Conservation (phyloP, 2,888 invertebrate species). For the Troilus luridus region DNA sequence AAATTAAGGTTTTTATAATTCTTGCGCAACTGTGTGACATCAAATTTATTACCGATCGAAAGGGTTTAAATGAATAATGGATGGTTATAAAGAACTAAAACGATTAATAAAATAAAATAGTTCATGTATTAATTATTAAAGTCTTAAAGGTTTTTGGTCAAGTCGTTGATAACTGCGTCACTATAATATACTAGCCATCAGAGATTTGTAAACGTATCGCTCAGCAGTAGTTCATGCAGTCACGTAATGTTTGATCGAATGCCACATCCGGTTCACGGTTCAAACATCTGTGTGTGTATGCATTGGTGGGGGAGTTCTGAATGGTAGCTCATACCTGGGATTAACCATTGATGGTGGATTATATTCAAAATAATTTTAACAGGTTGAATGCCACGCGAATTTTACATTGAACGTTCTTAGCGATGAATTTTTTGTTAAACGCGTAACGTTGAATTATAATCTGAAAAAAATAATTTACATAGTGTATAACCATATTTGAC, state of each 20-base stretch:
- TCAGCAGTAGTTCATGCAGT: neutral
- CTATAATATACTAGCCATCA: neutral
- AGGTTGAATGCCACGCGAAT: too few relatives aligned
- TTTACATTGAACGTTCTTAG: too few relatives aligned
- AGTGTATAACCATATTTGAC: too few relatives aligned
- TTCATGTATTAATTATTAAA: neutral
- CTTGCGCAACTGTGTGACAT: too few relatives aligned
- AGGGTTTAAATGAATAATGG: too few relatives aligned
- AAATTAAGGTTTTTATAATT: too few relatives aligned
- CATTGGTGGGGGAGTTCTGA: neutral
- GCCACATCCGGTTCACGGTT: neutral
- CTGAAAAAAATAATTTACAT: too few relatives aligned
- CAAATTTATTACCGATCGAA: too few relatives aligned
- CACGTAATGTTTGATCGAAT: constrained; percentile 13
- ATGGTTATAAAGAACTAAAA: too few relatives aligned
- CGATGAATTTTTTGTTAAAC: too few relatives aligned
- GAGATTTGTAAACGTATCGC: neutral
- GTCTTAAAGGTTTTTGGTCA: neutral
- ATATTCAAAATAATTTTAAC: neutral
- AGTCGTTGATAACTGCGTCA: neutral
- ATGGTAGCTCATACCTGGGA: too few relatives aligned
- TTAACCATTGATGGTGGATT: neutral
- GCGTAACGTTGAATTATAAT: too few relatives aligned
- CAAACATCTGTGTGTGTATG: neutral
- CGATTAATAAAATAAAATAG: neutral